phyloP scores from a whole-genome alignment of 2,797 vertebrate species.

The Epinephelus awoara region DNA sequence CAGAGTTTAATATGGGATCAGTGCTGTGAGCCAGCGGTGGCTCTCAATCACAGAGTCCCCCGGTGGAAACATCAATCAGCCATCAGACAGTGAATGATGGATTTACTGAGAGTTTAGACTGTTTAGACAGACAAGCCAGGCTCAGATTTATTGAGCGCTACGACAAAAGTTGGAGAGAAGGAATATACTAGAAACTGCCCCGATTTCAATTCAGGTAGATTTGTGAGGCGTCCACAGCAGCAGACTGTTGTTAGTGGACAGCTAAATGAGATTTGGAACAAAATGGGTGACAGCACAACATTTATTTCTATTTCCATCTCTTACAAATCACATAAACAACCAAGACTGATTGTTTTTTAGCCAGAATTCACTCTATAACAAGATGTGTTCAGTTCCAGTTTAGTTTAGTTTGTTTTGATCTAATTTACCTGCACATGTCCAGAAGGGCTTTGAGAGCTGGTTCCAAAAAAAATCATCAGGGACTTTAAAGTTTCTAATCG shows the following conservation, averaged over 20 bases:
- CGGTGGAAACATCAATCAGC: conserved; percentile 64
- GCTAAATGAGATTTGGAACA: neutral
- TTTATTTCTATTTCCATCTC: too few species aligned
- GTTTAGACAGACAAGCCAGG: conserved; percentile 42
- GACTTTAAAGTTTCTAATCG: too few species aligned
- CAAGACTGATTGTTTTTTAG: too few species aligned
- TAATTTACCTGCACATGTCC: too few species aligned
- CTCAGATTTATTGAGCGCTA: conserved; percentile 39
- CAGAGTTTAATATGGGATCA: conserved; percentile 60
- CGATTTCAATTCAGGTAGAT: neutral
- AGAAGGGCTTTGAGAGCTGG: too few species aligned
- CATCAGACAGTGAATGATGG: conserved; percentile 62
- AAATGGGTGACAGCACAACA: neutral
- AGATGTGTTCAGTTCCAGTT: too few species aligned
- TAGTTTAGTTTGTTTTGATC: too few species aligned
- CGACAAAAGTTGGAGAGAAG: conserved; percentile 33
- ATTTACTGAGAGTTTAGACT: conserved; percentile 52
- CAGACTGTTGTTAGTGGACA: neutral
- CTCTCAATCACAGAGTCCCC: conserved; percentile 53
- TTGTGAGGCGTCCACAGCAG: neutral
- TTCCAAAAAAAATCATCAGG: too few species aligned
- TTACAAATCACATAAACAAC: too few species aligned
- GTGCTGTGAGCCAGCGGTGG: conserved; percentile 56
- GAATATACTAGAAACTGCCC: conserved; percentile 6
- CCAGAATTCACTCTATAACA: too few species aligned